Conservation (phyloP, 2,113 vertebrate genomes). For the Chauna torquata region DNA sequence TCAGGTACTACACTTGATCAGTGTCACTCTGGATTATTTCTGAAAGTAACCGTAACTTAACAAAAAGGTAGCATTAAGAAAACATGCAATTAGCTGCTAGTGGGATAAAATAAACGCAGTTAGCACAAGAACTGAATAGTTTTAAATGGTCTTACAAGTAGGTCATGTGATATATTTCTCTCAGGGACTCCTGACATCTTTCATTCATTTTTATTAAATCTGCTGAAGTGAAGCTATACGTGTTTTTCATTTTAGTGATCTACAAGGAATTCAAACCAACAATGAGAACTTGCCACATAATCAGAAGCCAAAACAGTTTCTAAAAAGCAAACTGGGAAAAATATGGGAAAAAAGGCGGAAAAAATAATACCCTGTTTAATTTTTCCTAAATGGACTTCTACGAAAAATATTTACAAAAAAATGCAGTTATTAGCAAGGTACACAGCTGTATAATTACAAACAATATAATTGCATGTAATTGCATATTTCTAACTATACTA, state of each 20-base stretch:
- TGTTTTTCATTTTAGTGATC: slow-evolving; percentile 90
- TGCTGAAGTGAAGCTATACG: slow-evolving; percentile 89
- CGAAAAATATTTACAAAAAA: neutral
- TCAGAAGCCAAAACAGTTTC: neutral
- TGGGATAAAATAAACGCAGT: slow-evolving; percentile 11
- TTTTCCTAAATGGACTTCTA: neutral
- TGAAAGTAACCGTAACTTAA: neutral
- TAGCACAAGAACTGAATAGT: slow-evolving; percentile 36
- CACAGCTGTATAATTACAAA: neutral
- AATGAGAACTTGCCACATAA: neutral
- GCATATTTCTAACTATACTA: neutral
- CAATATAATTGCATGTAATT: neutral
- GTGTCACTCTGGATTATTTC: neutral
- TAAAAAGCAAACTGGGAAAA: neutral
- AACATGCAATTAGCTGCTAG: neutral
- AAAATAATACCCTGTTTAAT: neutral
- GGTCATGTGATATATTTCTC: slow-evolving; percentile 97
- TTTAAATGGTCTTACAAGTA: slow-evolving; percentile 86
- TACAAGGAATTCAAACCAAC: slow-evolving; percentile 64
- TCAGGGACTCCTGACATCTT: slow-evolving; percentile 92
- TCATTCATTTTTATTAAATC: slow-evolving; percentile 98
- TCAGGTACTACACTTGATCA: neutral
- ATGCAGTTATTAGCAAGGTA: neutral
- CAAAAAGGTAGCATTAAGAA: neutral
- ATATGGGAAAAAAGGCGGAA: fast-evolving